Conservation (phyloP, 2,888 invertebrate genomes). For the Anodontia alba region DNA sequence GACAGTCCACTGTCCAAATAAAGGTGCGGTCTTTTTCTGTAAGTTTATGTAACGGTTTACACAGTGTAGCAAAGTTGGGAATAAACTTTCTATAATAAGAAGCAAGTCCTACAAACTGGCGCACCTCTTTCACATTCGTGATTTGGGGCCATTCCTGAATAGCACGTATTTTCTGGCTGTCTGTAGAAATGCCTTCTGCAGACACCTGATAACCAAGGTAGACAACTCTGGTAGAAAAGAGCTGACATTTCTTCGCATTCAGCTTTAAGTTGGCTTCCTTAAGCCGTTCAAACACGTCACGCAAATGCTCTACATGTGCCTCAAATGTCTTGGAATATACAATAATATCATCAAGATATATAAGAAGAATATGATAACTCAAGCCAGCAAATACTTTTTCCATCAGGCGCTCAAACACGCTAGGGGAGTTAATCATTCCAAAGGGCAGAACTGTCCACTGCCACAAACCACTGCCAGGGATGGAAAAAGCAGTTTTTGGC, state of each 20-base stretch:
- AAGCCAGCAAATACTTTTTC: background rate
- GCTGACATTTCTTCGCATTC: conserved; percentile 13
- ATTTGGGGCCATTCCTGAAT: conserved; percentile 53
- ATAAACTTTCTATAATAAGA: conserved; percentile 64
- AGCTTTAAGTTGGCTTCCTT: conserved; percentile 16
- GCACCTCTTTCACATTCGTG: conserved; percentile 31
- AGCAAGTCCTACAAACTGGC: conserved; percentile 55
- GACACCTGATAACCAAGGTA: conserved; percentile 63
- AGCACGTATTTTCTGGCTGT: conserved; percentile 48
- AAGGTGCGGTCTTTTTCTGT: conserved; percentile 31
- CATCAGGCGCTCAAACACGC: no score
- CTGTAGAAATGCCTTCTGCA: conserved; percentile 42
- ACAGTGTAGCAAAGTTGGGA: conserved; percentile 51
- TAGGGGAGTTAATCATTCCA: no score
- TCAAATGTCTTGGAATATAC: conserved; percentile 7
- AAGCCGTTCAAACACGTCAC: background rate
- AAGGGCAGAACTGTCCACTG: no score
- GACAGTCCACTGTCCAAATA: conserved; percentile 38
- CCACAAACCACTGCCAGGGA: no score
- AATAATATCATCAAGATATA: background rate
- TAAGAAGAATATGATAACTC: no score
- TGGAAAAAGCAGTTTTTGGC: no score
- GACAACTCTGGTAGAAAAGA: conserved; percentile 20
- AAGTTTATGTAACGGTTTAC: conserved; percentile 51
- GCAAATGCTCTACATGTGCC: conserved; percentile 3